Evolutionary conservation across 92 coral and sea anemone genomes (phyloP), one percentile per base, ranked within the genome.

Genomic region (Parazoanthus swiftii): DNA sequence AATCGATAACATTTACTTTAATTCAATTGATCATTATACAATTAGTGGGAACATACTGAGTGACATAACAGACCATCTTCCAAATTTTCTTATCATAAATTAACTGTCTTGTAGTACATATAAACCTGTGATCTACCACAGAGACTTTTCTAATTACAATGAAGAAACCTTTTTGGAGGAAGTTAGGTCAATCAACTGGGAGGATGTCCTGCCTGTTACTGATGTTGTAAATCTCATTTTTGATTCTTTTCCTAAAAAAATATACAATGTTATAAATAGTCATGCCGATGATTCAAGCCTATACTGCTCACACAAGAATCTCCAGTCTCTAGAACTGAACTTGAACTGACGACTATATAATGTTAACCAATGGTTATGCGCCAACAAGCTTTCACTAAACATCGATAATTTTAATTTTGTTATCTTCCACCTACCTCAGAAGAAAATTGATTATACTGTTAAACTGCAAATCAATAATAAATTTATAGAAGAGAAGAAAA

Each of bases 151-250:
- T 11, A 71, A 73, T 26, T 89, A 16, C 67, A 89, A 73, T 43
- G 82, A 82, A 42, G 35, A 82, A 6, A 76, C 82, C 29, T 63
- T 89, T 33, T 44, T 81, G 36, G 58, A 74, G 26, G 91, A 88
- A 23, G 91, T 81, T 44, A 26, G 25, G 25, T 7, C 43, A 81
- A 72, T 88, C 66, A 63, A 81, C 33, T 88, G 91, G 88, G 88
- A 71, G 91, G 48, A 81, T 65, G 81, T 82, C 21, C 58, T 88
- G 56, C 88, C 81, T 70, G 72, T 20, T 10, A 72, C 63, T 81
- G 81, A 54, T 38, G 88, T 82, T 74, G 88, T 81, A 48, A 89
- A 89, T 48, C 50, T 10, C 11, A 89, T 89, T 66, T 88, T 88
- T 81, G 80, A 81, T 77, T 56, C 68, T 59, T 59, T 59, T 59